Base-by-base conservation (phyloP, 92 coral and sea anemone species). In the Chrysogorgia sp. region DNA sequence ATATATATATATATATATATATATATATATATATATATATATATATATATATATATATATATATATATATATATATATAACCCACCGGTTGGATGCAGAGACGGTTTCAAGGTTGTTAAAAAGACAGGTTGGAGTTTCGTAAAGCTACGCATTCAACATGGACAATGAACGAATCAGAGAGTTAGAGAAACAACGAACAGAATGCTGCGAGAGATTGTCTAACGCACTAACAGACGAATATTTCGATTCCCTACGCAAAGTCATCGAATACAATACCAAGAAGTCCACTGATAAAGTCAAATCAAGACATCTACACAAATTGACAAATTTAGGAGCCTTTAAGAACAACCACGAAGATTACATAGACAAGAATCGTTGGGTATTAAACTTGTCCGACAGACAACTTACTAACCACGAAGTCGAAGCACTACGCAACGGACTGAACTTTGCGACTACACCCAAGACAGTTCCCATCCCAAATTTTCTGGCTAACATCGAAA, bases 41-140 rank as follows among this genome's bases (percentile, higher is more conserved):
- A n/a, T n/a, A n/a, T n/a, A n/a, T n/a, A n/a, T n/a, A n/a, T n/a
- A n/a, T n/a, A n/a, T n/a, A n/a, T n/a, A n/a, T n/a, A n/a, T n/a
- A n/a, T n/a, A n/a, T n/a, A n/a, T n/a, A n/a, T n/a, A n/a, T n/a
- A n/a, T n/a, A n/a, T n/a, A n/a, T n/a, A n/a, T n/a, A n/a, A n/a
- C n/a, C n/a, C 43, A 37, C 43, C 43, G 5, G 43, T 37, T 37
- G 12, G 43, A 4, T 30, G 80, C 67, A 22, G 35, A 25, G 69
- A 75, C 4, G 81, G 81, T 22, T 24, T 35, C 50, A 76, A 76
- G 37, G 58, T 76, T 37, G 33, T 48, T 17, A 15, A 1, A 19
- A 75, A 75, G 15, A 65, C 81, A 3, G 81, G 81, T 25, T 76
- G 81, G 81, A 55, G 81, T 76, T 76, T 58, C 41, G 2, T 76